Base-by-base conservation (phyloP, 2,797 vertebrate species). In the Ambastaia sidthimunki region DNA sequence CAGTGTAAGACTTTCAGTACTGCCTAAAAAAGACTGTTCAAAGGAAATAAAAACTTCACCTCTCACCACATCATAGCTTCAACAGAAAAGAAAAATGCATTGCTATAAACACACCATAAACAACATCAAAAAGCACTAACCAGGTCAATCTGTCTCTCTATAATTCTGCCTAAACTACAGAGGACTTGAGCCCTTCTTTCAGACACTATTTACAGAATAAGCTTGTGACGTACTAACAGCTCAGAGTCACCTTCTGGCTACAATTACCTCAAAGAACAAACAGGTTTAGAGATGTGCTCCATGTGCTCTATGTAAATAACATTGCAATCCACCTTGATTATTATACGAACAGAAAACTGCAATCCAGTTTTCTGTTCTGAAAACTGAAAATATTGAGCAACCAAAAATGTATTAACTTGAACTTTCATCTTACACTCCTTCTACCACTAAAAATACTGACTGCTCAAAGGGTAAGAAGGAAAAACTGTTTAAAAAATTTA, bases 1-100 rank as follows among this genome's bases (percentile, higher is more conserved):
- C 88, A 94, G 92, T 95, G 90, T 92, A 95, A 96, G 94, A 92
- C 90, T 95, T 93, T 91, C 93, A 93, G 94, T 94, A 93, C 87
- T 95, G 93, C 91, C 93, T n/a, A 92, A 93, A 94, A 73, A 72
- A 83, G 68, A 82, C 31, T 28, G 23, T 71, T 5, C 1, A 37
- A 37, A 52, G 19, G 21, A 47, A n/a, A 28, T 28, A 76, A 19
- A 81, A 71, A 74, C 85, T 91, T 74, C 70, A 85, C 80, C 83
- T 81, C 82, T 87, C 91, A 91, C 87, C 88, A 76, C 87, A 82
- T 85, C 90, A 92, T 84, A 90, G 90, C 92, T 92, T 91, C 77
- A 84, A 88, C 84, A 93, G 89, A 93, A 93, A 91, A 85, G 0
- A 34, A 57, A 68, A 9, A 82, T 41, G 62, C 54, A 50, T 63